Conservation (phyloP, 1,140 invertebrate genomes). For the Zaprionus davidi region DNA sequence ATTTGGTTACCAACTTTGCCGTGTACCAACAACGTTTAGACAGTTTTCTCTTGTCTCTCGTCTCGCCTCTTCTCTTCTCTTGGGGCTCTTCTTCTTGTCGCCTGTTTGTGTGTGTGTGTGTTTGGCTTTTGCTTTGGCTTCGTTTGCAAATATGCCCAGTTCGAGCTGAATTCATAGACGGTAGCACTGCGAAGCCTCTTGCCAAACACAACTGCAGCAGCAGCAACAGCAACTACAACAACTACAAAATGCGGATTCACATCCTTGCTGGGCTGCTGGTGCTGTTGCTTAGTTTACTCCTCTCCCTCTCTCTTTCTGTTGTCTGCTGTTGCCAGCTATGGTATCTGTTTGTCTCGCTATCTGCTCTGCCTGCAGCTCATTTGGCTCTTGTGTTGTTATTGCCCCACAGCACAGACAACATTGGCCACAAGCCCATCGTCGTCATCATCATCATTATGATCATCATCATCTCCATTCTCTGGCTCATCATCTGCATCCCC, state of each 20-base stretch:
- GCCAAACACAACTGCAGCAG: conserved; percentile 36
- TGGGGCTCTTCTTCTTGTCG: conserved; percentile 32
- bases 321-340: conserved; percentile 31
- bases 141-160: conserved; percentile 61
- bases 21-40: conserved; percentile 77
- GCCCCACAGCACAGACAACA: conserved; percentile 35
- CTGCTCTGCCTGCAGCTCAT: conserved; percentile 55
- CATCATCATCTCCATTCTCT: conserved; percentile 24
- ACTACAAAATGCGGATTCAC: conserved; percentile 20
- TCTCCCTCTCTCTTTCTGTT: conserved; percentile 2
- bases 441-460: neutral
- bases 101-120: conserved; percentile 39
- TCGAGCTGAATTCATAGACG: conserved; percentile 46
- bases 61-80: conserved; percentile 16
- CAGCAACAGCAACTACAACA: neutral
- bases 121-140: conserved; percentile 61
- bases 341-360: conserved; percentile 32
- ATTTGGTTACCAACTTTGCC: conserved; percentile 79
- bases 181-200: conserved; percentile 39
- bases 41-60: conserved; percentile 43
- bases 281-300: neutral
- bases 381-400: conserved; percentile 57
- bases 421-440: conserved; percentile 45
- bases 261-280: conserved; percentile 36
- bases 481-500: conserved; percentile 33